These are phyloP conservation scores for Sminthopsis crassicaudata DNA, from an alignment of 2,113 vertebrate genomes.

Conservation along the genomic window DNA sequence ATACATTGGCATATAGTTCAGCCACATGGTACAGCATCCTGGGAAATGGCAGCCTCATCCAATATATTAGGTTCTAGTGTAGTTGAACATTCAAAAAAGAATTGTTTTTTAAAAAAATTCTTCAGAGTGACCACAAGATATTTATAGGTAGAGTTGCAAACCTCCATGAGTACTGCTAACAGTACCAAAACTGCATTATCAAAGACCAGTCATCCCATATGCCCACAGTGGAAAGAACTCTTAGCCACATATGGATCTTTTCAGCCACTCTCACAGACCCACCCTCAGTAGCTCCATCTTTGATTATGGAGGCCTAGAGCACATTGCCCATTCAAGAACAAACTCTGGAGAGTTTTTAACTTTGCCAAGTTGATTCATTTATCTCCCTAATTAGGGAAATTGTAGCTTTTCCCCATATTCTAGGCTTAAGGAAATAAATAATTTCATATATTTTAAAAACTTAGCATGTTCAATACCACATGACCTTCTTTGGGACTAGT, in stretches of 20 bases:
- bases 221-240: background rate
- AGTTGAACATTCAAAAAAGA: background rate
- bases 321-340: background rate
- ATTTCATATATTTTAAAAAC: background rate
- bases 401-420: too few relatives aligned
- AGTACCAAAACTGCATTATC: background rate
- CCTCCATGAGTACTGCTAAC: background rate
- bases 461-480: background rate
- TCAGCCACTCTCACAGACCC: background rate
- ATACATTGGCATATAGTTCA: background rate
- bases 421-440: background rate
- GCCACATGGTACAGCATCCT: background rate
- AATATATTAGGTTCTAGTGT: background rate
- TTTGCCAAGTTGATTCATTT: background rate
- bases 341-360: background rate
- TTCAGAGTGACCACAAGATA: background rate
- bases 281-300: background rate
- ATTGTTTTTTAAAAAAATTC: background rate
- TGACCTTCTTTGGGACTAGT: background rate
- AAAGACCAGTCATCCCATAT: background rate
- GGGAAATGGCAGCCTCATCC: background rate
- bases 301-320: background rate
- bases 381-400: background rate
- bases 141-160: background rate
- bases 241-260: background rate